A percentile compares a stretch with the other conserved stretches of the same genome.
These are phyloP conservation scores for Chrysomallon squamiferum DNA, from an alignment of 1,140 invertebrate genomes.

Conservation along the genomic window DNA sequence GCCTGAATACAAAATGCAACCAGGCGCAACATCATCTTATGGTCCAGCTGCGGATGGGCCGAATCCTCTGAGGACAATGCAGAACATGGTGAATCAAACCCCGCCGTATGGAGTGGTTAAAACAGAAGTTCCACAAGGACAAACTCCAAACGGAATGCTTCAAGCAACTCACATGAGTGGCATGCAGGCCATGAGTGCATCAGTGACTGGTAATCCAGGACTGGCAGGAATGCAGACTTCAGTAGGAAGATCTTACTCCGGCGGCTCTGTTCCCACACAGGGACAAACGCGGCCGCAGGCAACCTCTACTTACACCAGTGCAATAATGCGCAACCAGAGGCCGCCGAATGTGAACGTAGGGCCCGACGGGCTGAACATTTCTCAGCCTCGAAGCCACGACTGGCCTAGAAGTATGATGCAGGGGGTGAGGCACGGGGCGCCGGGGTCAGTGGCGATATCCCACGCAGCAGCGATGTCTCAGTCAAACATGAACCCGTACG, in stretches of 20 bases:
- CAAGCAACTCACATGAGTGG: constrained; percentile 44
- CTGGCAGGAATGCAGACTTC: not conserved
- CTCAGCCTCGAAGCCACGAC: constrained; percentile 47
- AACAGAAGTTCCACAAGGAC: constrained; percentile 30
- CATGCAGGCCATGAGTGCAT: constrained; percentile 24
- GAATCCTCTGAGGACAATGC: constrained; percentile 60
- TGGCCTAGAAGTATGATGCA: constrained; percentile 36
- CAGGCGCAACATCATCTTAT: constrained; percentile 21
- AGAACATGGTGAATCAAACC: constrained; percentile 62
- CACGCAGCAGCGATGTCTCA: constrained; percentile 23
- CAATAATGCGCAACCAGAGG: constrained; percentile 60
- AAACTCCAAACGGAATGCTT: constrained; percentile 35
- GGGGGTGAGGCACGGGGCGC: constrained; percentile 16
- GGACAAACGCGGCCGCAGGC: constrained; percentile 19
- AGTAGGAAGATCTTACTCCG: constrained; percentile 19
- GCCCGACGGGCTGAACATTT: constrained; percentile 64
- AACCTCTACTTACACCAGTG: constrained; percentile 52
- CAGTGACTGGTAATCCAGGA: not conserved
- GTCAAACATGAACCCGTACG: constrained; percentile 40
- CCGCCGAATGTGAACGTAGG: constrained; percentile 65
- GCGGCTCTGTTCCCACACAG: constrained; percentile 21
- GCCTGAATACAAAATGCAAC: constrained; percentile 57
- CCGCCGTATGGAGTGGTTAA: constrained; percentile 47
- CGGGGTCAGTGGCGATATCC: constrained; percentile 18
- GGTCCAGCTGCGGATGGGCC: constrained; percentile 16